Evolutionary conservation across 2,113 vertebrate genomes (phyloP).

Genomic region (Periophthalmus modestus): DNA sequence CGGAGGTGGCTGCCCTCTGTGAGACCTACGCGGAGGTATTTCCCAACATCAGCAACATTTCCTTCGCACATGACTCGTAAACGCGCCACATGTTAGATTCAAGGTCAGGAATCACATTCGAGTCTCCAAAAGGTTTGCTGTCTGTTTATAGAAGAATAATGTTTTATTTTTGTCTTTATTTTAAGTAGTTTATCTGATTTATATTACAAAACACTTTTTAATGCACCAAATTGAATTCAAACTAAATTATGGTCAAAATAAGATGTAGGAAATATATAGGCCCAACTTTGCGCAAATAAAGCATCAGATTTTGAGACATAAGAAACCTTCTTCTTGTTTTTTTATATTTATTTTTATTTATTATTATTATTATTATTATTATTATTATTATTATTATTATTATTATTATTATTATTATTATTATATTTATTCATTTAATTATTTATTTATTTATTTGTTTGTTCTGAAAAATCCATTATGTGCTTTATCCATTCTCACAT

Average conservation of each 20-base stretch:
- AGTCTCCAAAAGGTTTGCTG: background rate
- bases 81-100: background rate
- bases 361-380: too few species aligned
- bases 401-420: too few species aligned
- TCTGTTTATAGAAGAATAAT: background rate
- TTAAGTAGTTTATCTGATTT: background rate
- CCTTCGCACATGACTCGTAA: background rate
- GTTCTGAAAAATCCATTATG: too few species aligned
- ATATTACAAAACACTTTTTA: background rate
- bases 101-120: background rate
- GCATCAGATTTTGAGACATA: background rate
- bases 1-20: slow-evolving; percentile 32
- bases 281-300: background rate
- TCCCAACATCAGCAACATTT: slow-evolving; percentile 4
- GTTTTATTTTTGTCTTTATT: background rate
- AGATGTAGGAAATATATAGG: background rate
- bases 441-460: too few species aligned
- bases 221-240: background rate
- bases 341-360: too few species aligned
- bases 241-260: background rate
- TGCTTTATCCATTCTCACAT: too few species aligned
- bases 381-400: too few species aligned
- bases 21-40: slow-evolving; percentile 24
- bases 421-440: too few species aligned
- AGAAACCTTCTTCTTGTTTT: too few species aligned